Conservation (phyloP, 2,888 invertebrate genomes). For the Tenthredo notha region DNA sequence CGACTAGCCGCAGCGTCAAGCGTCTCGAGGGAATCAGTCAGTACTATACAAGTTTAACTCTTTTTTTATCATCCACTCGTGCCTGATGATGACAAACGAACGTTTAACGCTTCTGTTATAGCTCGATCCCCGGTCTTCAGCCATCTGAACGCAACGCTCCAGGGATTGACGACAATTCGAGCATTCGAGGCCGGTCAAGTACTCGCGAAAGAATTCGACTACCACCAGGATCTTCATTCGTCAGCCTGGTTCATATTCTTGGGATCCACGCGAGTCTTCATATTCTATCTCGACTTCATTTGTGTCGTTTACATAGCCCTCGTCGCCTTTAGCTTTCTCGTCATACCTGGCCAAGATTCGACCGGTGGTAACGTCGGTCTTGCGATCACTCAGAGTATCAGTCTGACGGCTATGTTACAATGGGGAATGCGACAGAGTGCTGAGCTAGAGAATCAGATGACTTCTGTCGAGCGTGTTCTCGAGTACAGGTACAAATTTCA, state of each 20-base stretch:
- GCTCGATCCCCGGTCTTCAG: slow-evolving; percentile 98
- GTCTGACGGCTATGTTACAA: slow-evolving; percentile 88
- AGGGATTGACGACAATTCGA: slow-evolving; percentile 94
- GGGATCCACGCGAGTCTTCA: slow-evolving; percentile 94
- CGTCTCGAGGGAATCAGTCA: slow-evolving; percentile 90
- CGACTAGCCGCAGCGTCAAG: slow-evolving; percentile 90
- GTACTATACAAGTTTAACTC: slow-evolving; percentile 72
- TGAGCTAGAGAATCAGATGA: slow-evolving; percentile 93
- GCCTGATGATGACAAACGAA: neutral
- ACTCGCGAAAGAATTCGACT: slow-evolving; percentile 89
- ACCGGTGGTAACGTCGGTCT: slow-evolving; percentile 85
- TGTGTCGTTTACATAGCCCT: slow-evolving; percentile 92
- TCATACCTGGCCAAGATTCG: slow-evolving; percentile 76
- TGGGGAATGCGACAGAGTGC: slow-evolving; percentile 97
- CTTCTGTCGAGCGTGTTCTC: slow-evolving; percentile 91
- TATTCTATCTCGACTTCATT: slow-evolving; percentile 94
- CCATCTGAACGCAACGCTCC: slow-evolving; percentile 92
- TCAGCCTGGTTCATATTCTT: slow-evolving; percentile 96
- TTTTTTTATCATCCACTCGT: neutral
- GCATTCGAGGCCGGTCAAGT: slow-evolving; percentile 91
- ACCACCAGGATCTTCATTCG: slow-evolving; percentile 91
- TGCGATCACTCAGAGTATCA: slow-evolving; percentile 90
- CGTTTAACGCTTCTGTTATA: slow-evolving; percentile 73
- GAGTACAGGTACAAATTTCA: slow-evolving; percentile 79
- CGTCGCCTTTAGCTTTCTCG: slow-evolving; percentile 92